Evolutionary conservation across 2,797 vertebrate species (phyloP), one percentile per base, ranked within the genome.

Genomic region (Falco biarmicus): DNA sequence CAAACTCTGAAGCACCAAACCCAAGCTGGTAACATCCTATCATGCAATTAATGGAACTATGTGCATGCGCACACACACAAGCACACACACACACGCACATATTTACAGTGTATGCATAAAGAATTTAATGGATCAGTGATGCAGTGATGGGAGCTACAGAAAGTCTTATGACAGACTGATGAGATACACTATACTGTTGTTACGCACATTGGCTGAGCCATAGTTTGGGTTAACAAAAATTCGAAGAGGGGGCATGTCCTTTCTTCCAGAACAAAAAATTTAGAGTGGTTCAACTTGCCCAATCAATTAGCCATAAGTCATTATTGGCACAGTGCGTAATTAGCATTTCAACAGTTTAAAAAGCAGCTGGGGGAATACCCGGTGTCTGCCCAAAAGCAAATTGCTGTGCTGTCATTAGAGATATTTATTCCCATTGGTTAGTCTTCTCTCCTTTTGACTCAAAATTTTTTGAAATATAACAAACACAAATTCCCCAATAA

Each of bases 51-150:
- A 95, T 89, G 77, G 84, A 93, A 89, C 53, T 95, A 97, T 77
- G 93, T 96, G 97, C 96, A 97, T 96, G 97, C 90, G 93, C 43
- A 89, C 70, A 96, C 80, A 95, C 57, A 90, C 51, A 92, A 80
- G 70, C 57, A 74, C 78, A 84, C 54, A 19, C 66, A 59, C 63
- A n/a, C 81, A 74, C 64, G 39, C 91, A 69, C 92, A 89, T 74
- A 19, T 73, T 94, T 95, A 97, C 95, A 81, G 95, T 93, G 87
- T 96, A 97, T 96, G 96, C 89, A 96, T 87, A 84, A 83, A 95
- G 94, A 87, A 96, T 96, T 91, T 93, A 95, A 97, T 97, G 97
- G 86, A 83, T 94, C 96, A 81, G 95, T 94, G 97, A 95, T 88
- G 95, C 83, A 63, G 79, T 69, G 95, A 97, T 97, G 95, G 86